Evolutionary conservation across 2,888 invertebrate genomes (phyloP).

Genomic region (Xylocampa areola): DNA sequence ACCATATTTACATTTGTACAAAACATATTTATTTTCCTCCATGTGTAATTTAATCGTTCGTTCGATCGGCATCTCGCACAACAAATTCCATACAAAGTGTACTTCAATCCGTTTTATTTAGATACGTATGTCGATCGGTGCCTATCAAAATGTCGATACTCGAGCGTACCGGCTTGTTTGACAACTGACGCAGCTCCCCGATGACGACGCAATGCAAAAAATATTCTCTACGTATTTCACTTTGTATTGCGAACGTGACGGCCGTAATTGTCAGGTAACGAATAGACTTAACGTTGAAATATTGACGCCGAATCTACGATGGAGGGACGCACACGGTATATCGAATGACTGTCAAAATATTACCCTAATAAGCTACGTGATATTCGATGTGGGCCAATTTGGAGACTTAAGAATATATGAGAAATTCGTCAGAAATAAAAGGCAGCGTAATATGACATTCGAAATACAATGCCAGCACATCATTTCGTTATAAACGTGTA

Average conservation of each 20-base stretch:
- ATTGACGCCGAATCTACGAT: constrained; percentile 46
- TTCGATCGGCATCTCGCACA: constrained; percentile 31
- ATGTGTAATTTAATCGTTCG: constrained; percentile 47
- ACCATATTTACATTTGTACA: constrained; percentile 25
- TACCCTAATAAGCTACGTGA: constrained; percentile 39
- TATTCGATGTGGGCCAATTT: constrained; percentile 49
- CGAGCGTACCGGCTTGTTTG: constrained; percentile 47
- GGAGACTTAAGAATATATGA: constrained; percentile 37
- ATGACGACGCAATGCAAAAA: constrained; percentile 50
- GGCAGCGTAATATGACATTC: constrained; percentile 26
- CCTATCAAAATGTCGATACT: constrained; percentile 53
- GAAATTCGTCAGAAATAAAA: constrained; percentile 33
- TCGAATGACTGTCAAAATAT: constrained; percentile 54
- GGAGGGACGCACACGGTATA: constrained; percentile 30
- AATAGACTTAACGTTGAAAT: constrained; percentile 50
- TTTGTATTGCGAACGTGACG: constrained; percentile 49
- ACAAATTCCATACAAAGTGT: constrained; percentile 49
- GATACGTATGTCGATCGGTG: constrained; percentile 50
- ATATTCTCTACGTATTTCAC: constrained; percentile 45
- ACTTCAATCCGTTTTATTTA: constrained; percentile 60
- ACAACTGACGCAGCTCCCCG: constrained; percentile 52
- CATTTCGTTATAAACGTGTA: constrained; percentile 18
- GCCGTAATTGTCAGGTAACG: constrained; percentile 62
- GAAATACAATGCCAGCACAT: constrained; percentile 31
- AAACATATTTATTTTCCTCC: constrained; percentile 35